A percentile compares a stretch with the other conserved stretches of the same genome.
Conservation (phyloP, 2,113 vertebrate genomes). For the Chiloscyllium plagiosum region DNA sequence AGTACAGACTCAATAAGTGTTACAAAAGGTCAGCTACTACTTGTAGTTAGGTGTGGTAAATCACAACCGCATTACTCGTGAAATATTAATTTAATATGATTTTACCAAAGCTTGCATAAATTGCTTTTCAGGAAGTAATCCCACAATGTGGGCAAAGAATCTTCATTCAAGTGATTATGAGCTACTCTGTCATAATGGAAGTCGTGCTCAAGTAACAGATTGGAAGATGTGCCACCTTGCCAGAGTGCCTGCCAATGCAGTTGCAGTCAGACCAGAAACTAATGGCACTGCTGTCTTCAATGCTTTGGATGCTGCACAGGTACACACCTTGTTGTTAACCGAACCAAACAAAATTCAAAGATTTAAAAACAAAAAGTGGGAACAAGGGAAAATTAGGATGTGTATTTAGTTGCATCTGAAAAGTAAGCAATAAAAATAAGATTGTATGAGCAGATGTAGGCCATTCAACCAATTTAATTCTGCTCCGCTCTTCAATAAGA, state of each 20-base stretch:
- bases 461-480: too few species aligned
- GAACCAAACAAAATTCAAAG: neutral
- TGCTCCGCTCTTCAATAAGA: too few species aligned
- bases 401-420: neutral
- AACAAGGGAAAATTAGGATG: neutral
- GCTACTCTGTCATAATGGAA: conserved; percentile 75
- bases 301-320: conserved; percentile 73
- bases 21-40: neutral
- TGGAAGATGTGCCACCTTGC: conserved; percentile 76
- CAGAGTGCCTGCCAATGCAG: conserved; percentile 67
- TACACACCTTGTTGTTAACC: conserved; percentile 47
- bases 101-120: neutral
- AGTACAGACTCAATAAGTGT: neutral
- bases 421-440: too few species aligned
- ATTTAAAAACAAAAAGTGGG: neutral
- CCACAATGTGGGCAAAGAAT: conserved; percentile 52
- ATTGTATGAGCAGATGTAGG: too few species aligned
- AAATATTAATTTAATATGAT: neutral
- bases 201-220: conserved; percentile 52
- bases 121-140: conserved; percentile 56
- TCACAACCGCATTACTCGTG: neutral
- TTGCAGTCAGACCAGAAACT: conserved; percentile 61
- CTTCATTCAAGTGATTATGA: conserved; percentile 67
- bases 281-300: conserved; percentile 60
- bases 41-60: neutral